Evolutionary conservation across 23 tunicate genomes (phyloP), one percentile per base, ranked within the genome.

Genomic region (Ciona savignyi): DNA sequence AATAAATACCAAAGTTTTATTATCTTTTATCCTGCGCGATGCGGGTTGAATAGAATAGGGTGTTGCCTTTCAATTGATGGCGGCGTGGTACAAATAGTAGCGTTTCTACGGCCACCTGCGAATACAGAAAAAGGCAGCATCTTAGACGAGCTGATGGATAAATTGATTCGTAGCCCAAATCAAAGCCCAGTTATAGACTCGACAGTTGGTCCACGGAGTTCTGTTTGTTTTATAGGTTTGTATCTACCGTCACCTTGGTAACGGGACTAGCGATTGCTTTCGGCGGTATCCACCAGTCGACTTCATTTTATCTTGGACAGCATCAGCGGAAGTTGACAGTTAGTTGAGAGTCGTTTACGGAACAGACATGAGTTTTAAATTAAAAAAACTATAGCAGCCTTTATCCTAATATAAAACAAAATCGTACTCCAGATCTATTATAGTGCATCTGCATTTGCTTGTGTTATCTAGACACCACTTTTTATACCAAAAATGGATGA

Each of bases 391-490:
- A n/a, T n/a, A n/a, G n/a, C n/a, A n/a, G n/a, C n/a, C n/a, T n/a
- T n/a, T n/a, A n/a, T n/a, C n/a, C n/a, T n/a, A n/a, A n/a, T n/a
- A n/a, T n/a, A n/a, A n/a, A n/a, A n/a, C n/a, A n/a, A n/a, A n/a
- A n/a, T n/a, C n/a, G n/a, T n/a, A n/a, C n/a, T n/a, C 56, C 56
- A 42, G 56, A 42, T 42, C 56, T 42, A 42, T 42, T 42, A n/a
- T n/a, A 42, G 56, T 15, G 56, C 56, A 42, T 15, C 56, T 15
- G 56, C 56, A 6, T 42, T 6, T 6, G 56, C 56, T 42, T 42
- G 9, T 42, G 56, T 42, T 6, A 15, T 42, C 56, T 6, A 42
- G 11, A 15, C 15, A 42, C 15, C 56, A 15, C 15, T 42, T 6
- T 42, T 15, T 6, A 42, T 15, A 42, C 15, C 56, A 42, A 42